Conservation (phyloP, 2,888 invertebrate species). For the Drosophila macrospina region DNA sequence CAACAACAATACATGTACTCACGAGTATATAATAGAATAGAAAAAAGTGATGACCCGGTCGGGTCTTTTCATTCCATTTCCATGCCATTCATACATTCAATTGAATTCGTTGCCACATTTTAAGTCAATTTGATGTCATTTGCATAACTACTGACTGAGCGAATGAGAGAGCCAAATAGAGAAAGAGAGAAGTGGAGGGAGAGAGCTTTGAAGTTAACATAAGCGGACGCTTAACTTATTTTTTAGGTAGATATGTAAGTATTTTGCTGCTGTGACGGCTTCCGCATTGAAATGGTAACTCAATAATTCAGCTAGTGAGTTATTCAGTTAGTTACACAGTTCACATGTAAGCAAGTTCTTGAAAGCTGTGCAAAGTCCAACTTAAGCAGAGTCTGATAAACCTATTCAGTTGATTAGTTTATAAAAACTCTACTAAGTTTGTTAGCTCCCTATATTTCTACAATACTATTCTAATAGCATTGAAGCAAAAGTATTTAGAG, state of each 20-base stretch:
- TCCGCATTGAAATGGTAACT: slow-evolving; percentile 60
- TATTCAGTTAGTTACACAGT: slow-evolving; percentile 16
- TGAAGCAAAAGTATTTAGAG: no score
- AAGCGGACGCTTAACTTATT: slow-evolving; percentile 48
- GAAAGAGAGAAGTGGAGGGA: neutral
- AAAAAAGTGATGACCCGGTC: slow-evolving; percentile 7
- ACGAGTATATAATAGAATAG: neutral
- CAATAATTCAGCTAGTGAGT: slow-evolving; percentile 31
- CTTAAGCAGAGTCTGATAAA: neutral
- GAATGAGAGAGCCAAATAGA: neutral
- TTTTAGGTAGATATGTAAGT: slow-evolving; percentile 1
- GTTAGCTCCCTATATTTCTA: no score
- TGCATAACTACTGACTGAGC: slow-evolving; percentile 33
- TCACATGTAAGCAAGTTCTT: no score
- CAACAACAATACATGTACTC: neutral
- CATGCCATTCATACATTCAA: slow-evolving; percentile 68
- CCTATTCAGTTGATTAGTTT: neutral
- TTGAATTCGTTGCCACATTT: slow-evolving; percentile 58
- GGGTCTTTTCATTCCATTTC: slow-evolving; percentile 48
- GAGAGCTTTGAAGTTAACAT: slow-evolving; percentile 17
- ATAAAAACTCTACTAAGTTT: neutral
- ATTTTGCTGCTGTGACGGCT: slow-evolving; percentile 38
- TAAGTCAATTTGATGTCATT: slow-evolving; percentile 72
- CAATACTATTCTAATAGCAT: no score
- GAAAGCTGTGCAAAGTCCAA: slow-evolving; percentile 5